Evolutionary conservation across 2,888 invertebrate genomes (phyloP).

Genomic region (Halictus ligatus): DNA sequence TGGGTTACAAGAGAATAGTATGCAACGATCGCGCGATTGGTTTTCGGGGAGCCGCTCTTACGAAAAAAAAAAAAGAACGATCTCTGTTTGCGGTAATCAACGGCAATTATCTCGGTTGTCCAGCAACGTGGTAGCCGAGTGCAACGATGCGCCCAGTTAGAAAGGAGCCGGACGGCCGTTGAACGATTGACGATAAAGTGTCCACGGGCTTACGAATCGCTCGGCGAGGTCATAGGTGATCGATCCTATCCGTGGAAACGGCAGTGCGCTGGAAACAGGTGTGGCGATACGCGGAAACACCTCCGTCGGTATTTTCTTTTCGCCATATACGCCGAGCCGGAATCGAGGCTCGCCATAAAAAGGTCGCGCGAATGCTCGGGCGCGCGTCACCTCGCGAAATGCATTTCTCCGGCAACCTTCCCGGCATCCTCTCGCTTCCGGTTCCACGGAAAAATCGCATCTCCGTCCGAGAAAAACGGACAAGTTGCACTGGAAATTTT

Average conservation of each 20-base stretch:
- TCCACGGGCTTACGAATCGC: slow-evolving; percentile 33
- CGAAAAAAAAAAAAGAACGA: too few species aligned
- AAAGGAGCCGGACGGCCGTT: slow-evolving; percentile 30
- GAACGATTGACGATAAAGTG: slow-evolving; percentile 64
- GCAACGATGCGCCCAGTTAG: not conserved
- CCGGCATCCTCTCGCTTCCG: not conserved
- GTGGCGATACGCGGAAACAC: slow-evolving; percentile 42
- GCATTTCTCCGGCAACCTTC: slow-evolving; percentile 31
- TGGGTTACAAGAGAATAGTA: not conserved
- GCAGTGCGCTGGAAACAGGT: slow-evolving; percentile 38
- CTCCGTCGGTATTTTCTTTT: slow-evolving; percentile 42
- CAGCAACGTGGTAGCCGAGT: not conserved
- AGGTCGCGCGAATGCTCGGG: slow-evolving; percentile 3
- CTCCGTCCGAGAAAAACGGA: not conserved
- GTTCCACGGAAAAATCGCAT: not conserved
- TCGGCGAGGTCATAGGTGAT: slow-evolving; percentile 52
- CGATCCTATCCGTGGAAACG: slow-evolving; percentile 34
- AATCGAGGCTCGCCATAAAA: slow-evolving; percentile 50
- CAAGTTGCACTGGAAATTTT: not conserved
- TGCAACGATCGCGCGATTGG: slow-evolving; percentile 16
- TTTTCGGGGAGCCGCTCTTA: not conserved
- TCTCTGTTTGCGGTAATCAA: slow-evolving; percentile 35
- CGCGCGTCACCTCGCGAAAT: slow-evolving; percentile 17
- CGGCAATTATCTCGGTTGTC: slow-evolving; percentile 40
- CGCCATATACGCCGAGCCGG: slow-evolving; percentile 37